Percentiles rank a stretch among this genome's conserved stretches.
Conservation (phyloP, 2,797 vertebrate genomes). For the Chromis chromis region DNA sequence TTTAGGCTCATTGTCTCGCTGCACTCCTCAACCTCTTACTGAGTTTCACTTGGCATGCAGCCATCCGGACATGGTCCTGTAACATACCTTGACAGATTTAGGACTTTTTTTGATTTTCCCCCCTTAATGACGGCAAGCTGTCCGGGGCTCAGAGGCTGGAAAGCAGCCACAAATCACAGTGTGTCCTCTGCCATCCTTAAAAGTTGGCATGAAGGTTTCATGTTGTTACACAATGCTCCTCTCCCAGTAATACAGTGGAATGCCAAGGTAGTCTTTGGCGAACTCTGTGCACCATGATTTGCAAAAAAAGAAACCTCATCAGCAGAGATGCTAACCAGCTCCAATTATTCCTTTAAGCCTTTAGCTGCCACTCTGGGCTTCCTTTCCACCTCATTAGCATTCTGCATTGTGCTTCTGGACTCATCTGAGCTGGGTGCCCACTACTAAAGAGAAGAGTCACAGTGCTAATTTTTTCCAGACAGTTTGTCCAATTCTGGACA, state of each 20-base stretch:
- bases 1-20: not conserved
- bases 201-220: not conserved
- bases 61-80: constrained; percentile 5
- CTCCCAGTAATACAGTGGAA: not conserved
- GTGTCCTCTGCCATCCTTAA: no score
- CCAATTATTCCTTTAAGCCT: constrained; percentile 2
- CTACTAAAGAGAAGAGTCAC: not conserved
- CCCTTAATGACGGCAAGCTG: constrained; percentile 1
- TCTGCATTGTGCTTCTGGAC: constrained; percentile 5
- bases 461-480: not conserved
- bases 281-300: constrained; percentile 9
- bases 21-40: constrained; percentile 1
- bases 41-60: not conserved
- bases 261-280: not conserved
- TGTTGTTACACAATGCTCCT: not conserved
- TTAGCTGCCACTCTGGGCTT: not conserved
- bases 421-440: not conserved
- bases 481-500: not conserved
- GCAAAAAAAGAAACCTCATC: not conserved
- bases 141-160: not conserved
- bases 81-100: not conserved
- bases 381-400: constrained; percentile 10
- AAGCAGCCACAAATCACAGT: no score
- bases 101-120: not conserved
- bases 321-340: constrained; percentile 8